These are phyloP conservation scores for Penaeus indicus DNA, from an alignment of 1,140 invertebrate species.

Conservation along the genomic window DNA sequence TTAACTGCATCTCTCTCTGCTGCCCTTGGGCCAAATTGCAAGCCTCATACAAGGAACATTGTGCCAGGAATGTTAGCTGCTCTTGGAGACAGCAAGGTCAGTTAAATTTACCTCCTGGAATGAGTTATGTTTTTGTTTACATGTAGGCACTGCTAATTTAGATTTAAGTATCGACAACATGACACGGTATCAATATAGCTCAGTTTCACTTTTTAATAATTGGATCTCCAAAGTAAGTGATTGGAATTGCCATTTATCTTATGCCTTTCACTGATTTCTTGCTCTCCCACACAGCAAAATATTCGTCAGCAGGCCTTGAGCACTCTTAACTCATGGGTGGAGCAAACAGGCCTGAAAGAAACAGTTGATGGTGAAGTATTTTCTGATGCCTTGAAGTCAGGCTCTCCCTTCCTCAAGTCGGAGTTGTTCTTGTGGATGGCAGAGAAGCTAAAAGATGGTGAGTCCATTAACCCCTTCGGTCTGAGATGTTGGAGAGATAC, in stretches of 20 bases:
- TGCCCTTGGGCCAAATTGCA: conserved; percentile 85
- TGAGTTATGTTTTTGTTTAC: background rate
- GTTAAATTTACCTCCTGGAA: conserved; percentile 8
- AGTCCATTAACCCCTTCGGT: conserved; percentile 45
- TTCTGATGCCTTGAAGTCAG: conserved; percentile 84
- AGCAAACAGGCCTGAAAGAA: conserved; percentile 78
- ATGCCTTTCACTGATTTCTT: background rate
- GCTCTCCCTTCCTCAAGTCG: conserved; percentile 84
- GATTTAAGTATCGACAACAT: too few species aligned
- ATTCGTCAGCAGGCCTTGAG: conserved; percentile 83
- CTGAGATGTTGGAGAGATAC: background rate
- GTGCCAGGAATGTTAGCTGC: conserved; percentile 87
- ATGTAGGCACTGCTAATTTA: too few species aligned
- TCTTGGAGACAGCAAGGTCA: conserved; percentile 80
- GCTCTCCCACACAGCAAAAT: conserved; percentile 75
- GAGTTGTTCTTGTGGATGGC: conserved; percentile 89
- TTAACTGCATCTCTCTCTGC: conserved; percentile 85
- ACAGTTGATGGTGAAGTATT: conserved; percentile 93
- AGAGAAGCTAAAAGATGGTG: conserved; percentile 82
- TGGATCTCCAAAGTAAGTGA: too few species aligned
- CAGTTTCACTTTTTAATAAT: too few species aligned
- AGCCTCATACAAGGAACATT: conserved; percentile 83
- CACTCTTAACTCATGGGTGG: conserved; percentile 87
- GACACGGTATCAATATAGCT: background rate
- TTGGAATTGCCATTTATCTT: too few species aligned